These are phyloP conservation scores for Microvelia longipes DNA, from an alignment of 1,140 invertebrate genomes.

Conservation along the genomic window DNA sequence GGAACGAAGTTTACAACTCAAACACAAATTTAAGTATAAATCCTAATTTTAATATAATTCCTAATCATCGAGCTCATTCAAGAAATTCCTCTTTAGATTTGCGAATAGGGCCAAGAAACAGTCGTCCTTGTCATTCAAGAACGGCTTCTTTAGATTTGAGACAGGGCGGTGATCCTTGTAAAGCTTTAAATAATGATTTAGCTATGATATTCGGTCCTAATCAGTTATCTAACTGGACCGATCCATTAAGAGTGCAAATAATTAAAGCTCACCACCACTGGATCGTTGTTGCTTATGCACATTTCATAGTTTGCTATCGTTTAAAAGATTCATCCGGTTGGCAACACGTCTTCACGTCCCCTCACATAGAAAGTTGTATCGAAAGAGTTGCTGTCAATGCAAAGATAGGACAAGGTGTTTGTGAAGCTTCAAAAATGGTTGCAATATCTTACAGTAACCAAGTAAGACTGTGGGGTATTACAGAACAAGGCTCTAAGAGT, in stretches of 20 bases:
- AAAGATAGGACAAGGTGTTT: constrained; percentile 49
- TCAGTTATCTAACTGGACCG: constrained; percentile 53
- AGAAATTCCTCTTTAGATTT: constrained; percentile 67
- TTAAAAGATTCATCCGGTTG: constrained; percentile 91
- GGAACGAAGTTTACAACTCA: background rate
- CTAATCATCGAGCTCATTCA: constrained; percentile 35
- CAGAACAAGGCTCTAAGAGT: constrained; percentile 55
- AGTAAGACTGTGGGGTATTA: constrained; percentile 78
- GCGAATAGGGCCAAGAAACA: constrained; percentile 35
- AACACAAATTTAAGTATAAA: background rate
- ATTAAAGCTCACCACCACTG: constrained; percentile 96
- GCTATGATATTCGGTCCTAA: constrained; percentile 45
- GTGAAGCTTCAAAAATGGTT: constrained; percentile 59
- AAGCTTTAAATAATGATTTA: constrained; percentile 52
- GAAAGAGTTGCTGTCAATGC: constrained; percentile 89
- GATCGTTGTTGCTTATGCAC: constrained; percentile 90
- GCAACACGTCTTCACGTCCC: constrained; percentile 87
- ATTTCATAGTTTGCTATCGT: constrained; percentile 89
- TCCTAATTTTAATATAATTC: background rate
- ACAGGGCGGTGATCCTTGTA: constrained; percentile 62
- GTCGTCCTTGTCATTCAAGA: constrained; percentile 52
- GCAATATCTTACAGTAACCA: constrained; percentile 73
- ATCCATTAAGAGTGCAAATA: constrained; percentile 76
- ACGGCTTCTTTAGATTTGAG: constrained; percentile 67
- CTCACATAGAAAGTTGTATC: constrained; percentile 74